phyloP scores from a whole-genome alignment of 2,888 invertebrate genomes.

The Monoplex corrugatus region DNA sequence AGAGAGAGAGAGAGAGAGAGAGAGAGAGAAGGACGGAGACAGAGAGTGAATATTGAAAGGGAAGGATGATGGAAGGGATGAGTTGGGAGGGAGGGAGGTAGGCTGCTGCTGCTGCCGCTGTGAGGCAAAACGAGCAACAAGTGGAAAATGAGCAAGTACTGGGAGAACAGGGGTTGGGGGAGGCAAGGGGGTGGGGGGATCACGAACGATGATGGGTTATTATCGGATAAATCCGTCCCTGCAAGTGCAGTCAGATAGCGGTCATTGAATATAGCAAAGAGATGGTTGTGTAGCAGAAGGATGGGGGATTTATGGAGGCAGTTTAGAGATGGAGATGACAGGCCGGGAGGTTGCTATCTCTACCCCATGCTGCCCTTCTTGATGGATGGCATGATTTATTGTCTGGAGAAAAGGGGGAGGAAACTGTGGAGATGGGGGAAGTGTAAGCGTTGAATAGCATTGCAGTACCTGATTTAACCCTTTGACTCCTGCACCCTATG shows the following conservation, averaged over 20 bases:
- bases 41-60: too few relatives aligned
- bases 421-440: background rate
- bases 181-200: background rate
- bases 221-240: background rate
- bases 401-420: background rate
- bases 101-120: too few relatives aligned
- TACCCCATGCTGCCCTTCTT: too few relatives aligned
- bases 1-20: too few relatives aligned
- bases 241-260: background rate
- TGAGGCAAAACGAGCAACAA: background rate
- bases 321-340: background rate
- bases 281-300: background rate
- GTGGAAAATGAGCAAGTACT: conserved; percentile 17
- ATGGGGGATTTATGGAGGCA: background rate
- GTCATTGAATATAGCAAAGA: conserved; percentile 24
- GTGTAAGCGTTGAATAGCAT: too few relatives aligned
- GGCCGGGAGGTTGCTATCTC: background rate
- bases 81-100: too few relatives aligned
- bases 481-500: too few relatives aligned
- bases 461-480: too few relatives aligned
- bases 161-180: background rate
- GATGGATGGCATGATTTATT: too few relatives aligned
- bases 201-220: conserved; percentile 1
- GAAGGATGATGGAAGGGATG: too few relatives aligned
- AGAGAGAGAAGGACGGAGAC: background rate